Percentiles rank a stretch among this genome's conserved stretches.
Evolutionary conservation across 2,888 invertebrate genomes (phyloP).

Genomic region (Agrotis puta): DNA sequence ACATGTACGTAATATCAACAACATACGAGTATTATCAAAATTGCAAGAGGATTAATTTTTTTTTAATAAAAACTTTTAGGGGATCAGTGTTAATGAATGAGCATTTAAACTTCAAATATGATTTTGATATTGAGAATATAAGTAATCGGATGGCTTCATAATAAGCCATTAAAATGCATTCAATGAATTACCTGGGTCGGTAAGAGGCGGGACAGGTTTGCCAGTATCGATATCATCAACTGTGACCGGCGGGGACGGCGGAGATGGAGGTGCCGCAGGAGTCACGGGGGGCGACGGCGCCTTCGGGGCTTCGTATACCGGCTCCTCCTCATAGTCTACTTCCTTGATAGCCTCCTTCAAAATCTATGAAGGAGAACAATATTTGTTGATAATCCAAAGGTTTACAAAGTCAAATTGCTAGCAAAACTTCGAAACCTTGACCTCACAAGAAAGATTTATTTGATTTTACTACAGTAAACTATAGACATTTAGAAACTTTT

Average conservation of each 20-base stretch:
- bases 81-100: too few species aligned
- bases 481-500: neutral
- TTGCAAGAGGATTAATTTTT: too few species aligned
- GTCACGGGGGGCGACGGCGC: slow-evolving; percentile 62
- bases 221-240: slow-evolving; percentile 46
- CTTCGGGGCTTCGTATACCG: slow-evolving; percentile 48
- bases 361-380: slow-evolving; percentile 71
- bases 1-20: too few species aligned
- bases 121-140: neutral
- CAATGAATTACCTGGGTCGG: slow-evolving; percentile 66
- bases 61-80: too few species aligned
- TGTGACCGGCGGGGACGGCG: slow-evolving; percentile 57
- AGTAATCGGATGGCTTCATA: too few species aligned
- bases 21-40: too few species aligned
- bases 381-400: neutral
- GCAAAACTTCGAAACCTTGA: too few species aligned
- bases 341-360: slow-evolving; percentile 84
- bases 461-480: too few species aligned
- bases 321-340: slow-evolving; percentile 75
- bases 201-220: slow-evolving; percentile 35
- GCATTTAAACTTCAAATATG: too few species aligned
- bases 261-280: slow-evolving; percentile 58
- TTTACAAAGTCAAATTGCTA: too few species aligned
- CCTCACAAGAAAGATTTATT: too few species aligned
- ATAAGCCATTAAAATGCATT: too few species aligned